Base-by-base conservation (phyloP, 2,888 invertebrate species). In the Andrena haemorrhoa region DNA sequence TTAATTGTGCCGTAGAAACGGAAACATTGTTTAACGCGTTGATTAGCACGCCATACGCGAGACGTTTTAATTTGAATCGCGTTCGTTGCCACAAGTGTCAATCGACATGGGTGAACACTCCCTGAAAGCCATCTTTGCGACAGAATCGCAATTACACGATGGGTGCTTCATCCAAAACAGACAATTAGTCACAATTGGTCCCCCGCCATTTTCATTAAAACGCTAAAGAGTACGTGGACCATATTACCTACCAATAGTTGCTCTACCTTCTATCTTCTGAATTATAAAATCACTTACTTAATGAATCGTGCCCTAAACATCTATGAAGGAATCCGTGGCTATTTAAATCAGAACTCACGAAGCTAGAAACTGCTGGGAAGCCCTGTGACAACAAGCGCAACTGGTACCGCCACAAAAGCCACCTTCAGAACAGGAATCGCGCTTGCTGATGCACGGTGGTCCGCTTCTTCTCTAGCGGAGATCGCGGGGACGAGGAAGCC, bases 1-100 rank as follows among this genome's bases (percentile, higher is more conserved):
- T 80, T 80, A 82, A 82, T 81, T 81, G 79, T 82, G 61, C 10
- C 75, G 33, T 68, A 26, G 35, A 64, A 77, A 70, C 56, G 31
- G 53, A 63, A 56, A 63, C 79, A 49, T 53, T 71, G 71, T 71
- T 80, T 73, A 68, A 80, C 66, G 5, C 81, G 61, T 79, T 79
- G 80, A 61, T 79, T 61, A 61, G 47, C 51, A 35, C 56, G 31
- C 26, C 8, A 20, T 53, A 60, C 23, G 16, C 61, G 29, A 26
- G 53, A 49, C 56, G 47, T 26, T 78, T 49, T 49, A 26, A 69
- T 78, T 78, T 78, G 33, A 63, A 78, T 69, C 26, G 16, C 47
- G 16, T 53, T 8, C 33, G 49, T n/a, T n/a, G 20, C n/a, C 1
- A 8, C n/a, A 29, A 75, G 66, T 75, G 53, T 75, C 76, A 66